Evolutionary conservation across 2,888 invertebrate species (phyloP).

Genomic region (Apodemia duryi): DNA sequence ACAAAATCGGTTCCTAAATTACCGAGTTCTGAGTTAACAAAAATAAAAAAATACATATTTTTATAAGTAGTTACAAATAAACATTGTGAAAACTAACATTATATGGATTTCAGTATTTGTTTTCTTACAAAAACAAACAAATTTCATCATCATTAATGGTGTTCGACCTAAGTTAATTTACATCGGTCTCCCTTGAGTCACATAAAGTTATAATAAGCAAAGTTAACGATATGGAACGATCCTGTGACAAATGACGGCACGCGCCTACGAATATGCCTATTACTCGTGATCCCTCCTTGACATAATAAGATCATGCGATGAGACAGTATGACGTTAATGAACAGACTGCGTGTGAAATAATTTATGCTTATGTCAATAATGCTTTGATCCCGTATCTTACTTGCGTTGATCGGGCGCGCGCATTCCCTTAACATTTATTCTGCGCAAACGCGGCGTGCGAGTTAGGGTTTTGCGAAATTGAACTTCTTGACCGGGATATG

Average conservation of each 20-base stretch:
- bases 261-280: constrained; percentile 41
- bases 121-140: not conserved
- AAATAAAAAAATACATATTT: no score
- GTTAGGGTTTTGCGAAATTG: no score
- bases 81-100: no score
- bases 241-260: constrained; percentile 47
- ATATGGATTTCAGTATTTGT: no score
- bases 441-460: no score
- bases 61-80: no score
- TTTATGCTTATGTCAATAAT: not conserved
- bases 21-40: no score
- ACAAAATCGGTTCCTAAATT: no score
- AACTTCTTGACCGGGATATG: no score
- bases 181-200: constrained; percentile 47
- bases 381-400: not conserved
- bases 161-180: constrained; percentile 2
- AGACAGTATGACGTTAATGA: constrained; percentile 27
- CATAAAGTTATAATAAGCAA: constrained; percentile 69
- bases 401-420: not conserved
- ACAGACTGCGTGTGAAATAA: constrained; percentile 13
- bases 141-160: not conserved
- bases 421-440: not conserved
- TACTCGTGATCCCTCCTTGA: constrained; percentile 31
- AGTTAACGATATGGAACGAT: constrained; percentile 61
- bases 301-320: constrained; percentile 28